A percentile compares a stretch with the other conserved stretches of the same genome.
Conservation (phyloP, 2,113 vertebrate species). For the Piaya cayana region DNA sequence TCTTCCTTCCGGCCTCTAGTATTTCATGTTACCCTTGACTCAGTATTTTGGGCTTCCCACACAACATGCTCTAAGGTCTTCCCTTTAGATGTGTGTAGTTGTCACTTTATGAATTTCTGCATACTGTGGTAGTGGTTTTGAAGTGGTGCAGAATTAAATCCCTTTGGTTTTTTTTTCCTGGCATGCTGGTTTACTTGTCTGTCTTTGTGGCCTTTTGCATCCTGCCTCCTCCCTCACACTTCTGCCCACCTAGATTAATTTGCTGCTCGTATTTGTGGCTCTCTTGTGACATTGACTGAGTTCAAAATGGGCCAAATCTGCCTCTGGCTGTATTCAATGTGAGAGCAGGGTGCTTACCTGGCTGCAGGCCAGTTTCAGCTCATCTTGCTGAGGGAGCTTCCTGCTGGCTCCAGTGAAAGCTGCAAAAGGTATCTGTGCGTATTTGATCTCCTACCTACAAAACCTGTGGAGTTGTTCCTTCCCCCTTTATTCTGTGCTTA, state of each 20-base stretch:
- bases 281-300: neutral
- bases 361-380: neutral
- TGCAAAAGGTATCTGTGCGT: neutral
- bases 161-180: neutral
- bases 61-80: neutral
- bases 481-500: neutral
- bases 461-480: neutral
- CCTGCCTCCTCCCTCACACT: neutral
- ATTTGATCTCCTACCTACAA: neutral
- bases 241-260: neutral
- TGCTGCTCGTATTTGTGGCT: neutral
- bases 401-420: neutral
- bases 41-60: fast-evolving
- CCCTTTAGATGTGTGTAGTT: neutral
- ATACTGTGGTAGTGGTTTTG: fast-evolving
- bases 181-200: neutral
- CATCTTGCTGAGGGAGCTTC: neutral
- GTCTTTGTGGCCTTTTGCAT: neutral
- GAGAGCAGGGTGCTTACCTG: neutral
- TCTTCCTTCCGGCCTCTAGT: fast-evolving
- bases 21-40: neutral
- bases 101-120: neutral
- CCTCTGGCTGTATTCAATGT: neutral
- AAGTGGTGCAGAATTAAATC: neutral
- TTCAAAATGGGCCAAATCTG: neutral